phyloP scores from a whole-genome alignment of 2,113 vertebrate species.

The Gopherus flavomarginatus region DNA sequence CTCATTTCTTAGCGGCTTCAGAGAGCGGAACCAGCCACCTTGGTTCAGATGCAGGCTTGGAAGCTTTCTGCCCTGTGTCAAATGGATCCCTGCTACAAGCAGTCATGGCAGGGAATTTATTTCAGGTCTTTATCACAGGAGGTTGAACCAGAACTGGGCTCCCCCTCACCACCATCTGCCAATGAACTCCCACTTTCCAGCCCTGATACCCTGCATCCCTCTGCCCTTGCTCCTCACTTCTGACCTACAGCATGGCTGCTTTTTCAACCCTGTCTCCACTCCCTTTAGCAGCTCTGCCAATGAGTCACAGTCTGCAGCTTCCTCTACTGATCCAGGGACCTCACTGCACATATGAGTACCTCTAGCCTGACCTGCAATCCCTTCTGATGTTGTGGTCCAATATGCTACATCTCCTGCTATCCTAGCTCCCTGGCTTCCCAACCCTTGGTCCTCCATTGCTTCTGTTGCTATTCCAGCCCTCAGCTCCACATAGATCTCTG shows the following conservation, averaged over 20 bases:
- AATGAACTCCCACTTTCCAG: neutral
- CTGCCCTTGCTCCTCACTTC: rapidly evolving
- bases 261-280: neutral
- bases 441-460: neutral
- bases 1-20: neutral
- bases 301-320: neutral
- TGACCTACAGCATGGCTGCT: neutral
- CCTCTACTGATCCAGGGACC: neutral
- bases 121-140: neutral
- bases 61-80: neutral
- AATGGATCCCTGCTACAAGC: neutral
- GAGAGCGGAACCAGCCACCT: neutral
- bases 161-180: neutral
- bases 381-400: neutral
- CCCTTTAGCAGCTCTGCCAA: neutral
- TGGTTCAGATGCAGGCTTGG: neutral
- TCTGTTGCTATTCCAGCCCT: neutral
- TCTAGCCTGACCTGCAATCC: neutral
- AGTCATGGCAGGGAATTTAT: too few relatives aligned
- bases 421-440: too few relatives aligned
- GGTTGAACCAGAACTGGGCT: neutral
- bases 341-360: neutral
- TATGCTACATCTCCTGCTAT: neutral
- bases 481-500: neutral
- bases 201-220: neutral